phyloP scores from a whole-genome alignment of 2,797 vertebrate genomes.

The Pachyuromys duprasi region DNA sequence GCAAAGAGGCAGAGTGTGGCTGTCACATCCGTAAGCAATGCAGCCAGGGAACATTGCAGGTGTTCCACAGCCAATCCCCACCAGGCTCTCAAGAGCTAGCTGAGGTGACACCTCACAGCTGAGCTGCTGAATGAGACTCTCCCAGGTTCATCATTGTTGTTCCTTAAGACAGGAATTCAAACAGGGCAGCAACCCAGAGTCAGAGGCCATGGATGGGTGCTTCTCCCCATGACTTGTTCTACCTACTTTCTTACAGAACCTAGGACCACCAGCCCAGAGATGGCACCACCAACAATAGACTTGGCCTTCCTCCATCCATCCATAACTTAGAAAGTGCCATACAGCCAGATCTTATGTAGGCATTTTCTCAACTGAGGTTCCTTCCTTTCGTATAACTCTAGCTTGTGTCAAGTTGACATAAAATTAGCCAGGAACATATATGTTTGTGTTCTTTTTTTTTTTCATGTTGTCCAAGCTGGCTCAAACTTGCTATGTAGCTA shows the following conservation, averaged over 20 bases:
- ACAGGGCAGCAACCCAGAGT: background rate
- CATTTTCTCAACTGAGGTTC: background rate
- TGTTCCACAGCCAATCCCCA: too few relatives aligned
- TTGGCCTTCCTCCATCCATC: background rate
- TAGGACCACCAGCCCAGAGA: background rate
- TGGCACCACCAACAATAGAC: background rate
- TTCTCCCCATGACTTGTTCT: background rate
- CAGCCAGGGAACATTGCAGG: background rate
- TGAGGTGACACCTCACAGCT: background rate
- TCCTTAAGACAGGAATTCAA: background rate
- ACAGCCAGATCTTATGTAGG: background rate
- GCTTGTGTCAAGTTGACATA: background rate
- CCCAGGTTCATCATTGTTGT: background rate
- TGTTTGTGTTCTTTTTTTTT: background rate
- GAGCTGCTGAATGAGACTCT: background rate
- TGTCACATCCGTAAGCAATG: fast-evolving
- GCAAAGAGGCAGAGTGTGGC: background rate
- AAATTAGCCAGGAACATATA: background rate
- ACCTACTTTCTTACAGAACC: background rate
- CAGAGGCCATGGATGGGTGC: background rate
- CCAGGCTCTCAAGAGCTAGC: background rate
- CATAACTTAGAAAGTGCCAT: background rate
- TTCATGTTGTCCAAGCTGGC: background rate
- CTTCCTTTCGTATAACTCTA: background rate
- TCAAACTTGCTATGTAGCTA: background rate